Evolutionary conservation across 2,113 vertebrate species (phyloP).

Genomic region (Caretta caretta): DNA sequence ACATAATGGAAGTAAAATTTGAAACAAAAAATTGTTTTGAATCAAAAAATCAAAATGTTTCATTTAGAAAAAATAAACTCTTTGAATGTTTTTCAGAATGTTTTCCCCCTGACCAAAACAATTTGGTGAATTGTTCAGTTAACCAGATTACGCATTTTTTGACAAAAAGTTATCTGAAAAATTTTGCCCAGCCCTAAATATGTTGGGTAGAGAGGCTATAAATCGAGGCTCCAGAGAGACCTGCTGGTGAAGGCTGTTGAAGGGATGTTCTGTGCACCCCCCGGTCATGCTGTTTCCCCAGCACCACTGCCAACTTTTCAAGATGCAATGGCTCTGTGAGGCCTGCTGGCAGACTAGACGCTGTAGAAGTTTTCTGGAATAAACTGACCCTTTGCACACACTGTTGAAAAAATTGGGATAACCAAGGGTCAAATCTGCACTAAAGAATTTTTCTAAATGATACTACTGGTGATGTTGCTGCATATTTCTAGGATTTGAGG

Average conservation of each 20-base stretch:
- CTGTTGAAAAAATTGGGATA: background rate
- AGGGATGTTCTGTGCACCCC: background rate
- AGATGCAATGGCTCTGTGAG: background rate
- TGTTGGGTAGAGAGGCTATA: fast-evolving
- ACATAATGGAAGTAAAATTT: background rate
- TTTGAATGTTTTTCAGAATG: background rate
- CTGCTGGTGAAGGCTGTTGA: background rate
- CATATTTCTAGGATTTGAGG: constrained; percentile 42
- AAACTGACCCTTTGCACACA: background rate
- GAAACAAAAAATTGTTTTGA: background rate
- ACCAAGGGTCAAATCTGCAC: background rate
- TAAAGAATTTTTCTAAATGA: background rate
- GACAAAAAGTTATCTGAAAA: no score
- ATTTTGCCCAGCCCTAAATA: background rate
- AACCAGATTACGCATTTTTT: no score
- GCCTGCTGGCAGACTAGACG: background rate
- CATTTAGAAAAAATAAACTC: background rate
- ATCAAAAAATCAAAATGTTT: background rate
- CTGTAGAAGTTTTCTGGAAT: background rate
- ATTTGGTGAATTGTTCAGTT: no score
- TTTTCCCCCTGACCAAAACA: background rate
- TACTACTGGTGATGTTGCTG: background rate
- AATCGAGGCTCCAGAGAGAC: background rate
- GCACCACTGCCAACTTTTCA: background rate
- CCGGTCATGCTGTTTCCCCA: background rate